phyloP scores from a whole-genome alignment of 35 echinoderm and acorn worm species.

The Hemicentrotus pulcherrimus region DNA sequence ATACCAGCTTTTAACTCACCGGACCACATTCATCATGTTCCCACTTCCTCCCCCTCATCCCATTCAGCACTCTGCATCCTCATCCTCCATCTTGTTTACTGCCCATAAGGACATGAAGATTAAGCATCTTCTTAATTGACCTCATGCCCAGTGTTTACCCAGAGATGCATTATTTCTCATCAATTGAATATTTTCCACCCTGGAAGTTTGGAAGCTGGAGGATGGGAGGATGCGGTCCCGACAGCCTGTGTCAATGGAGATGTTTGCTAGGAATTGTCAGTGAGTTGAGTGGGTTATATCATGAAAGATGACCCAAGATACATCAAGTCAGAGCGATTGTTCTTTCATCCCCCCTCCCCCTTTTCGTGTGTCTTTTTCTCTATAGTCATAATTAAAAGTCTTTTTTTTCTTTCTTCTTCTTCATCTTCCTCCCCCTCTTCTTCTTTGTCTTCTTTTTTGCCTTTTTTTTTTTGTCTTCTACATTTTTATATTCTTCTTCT shows the following conservation, averaged over 20 bases:
- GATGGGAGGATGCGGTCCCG: background rate
- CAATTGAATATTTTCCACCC: background rate
- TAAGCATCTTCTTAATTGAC: background rate
- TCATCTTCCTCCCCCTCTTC: background rate
- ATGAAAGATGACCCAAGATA: background rate
- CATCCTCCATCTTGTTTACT: background rate
- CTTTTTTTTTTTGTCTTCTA: background rate
- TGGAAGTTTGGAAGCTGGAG: background rate
- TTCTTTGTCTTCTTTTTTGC: background rate
- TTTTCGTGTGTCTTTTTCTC: background rate
- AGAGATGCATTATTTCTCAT: constrained; percentile 7
- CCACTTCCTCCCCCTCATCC: background rate
- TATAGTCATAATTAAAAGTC: too few relatives aligned
- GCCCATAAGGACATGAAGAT: background rate
- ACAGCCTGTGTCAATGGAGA: background rate
- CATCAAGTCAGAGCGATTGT: background rate
- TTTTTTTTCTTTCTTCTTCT: background rate
- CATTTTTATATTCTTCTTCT: background rate
- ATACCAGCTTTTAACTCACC: too few relatives aligned
- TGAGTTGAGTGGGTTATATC: background rate
- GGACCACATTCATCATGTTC: background rate
- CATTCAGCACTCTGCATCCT: background rate
- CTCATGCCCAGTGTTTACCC: background rate
- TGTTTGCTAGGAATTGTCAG: background rate
- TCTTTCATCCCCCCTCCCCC: background rate